Evolutionary conservation across 1,140 invertebrate species (phyloP).

Genomic region (Musca domestica): DNA sequence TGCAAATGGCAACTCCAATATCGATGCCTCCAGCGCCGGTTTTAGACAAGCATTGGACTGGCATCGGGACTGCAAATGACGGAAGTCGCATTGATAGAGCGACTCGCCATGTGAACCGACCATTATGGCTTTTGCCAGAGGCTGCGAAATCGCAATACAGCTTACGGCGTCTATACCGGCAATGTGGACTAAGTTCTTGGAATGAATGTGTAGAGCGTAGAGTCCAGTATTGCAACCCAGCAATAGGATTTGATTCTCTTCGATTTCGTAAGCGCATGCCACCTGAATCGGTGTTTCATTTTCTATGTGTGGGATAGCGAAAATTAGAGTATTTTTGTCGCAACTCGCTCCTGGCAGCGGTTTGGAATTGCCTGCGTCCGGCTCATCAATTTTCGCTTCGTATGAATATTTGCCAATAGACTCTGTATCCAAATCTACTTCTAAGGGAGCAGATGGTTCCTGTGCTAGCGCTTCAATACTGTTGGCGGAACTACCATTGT

Average conservation of each 20-base stretch:
- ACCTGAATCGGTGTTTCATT: slow-evolving; percentile 34
- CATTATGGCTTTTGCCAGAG: slow-evolving; percentile 64
- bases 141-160: slow-evolving; percentile 61
- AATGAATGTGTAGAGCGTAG: slow-evolving; percentile 43
- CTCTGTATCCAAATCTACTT: slow-evolving; percentile 24
- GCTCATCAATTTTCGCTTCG: slow-evolving; percentile 26
- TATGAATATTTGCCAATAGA: slow-evolving; percentile 31
- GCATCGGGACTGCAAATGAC: slow-evolving; percentile 63
- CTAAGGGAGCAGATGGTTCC: slow-evolving; percentile 19
- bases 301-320: slow-evolving; percentile 20
- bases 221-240: slow-evolving; percentile 48
- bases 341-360: slow-evolving; percentile 28
- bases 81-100: slow-evolving; percentile 64
- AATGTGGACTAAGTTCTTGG: slow-evolving; percentile 58
- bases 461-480: background rate
- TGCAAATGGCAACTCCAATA: slow-evolving; percentile 53
- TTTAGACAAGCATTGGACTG: slow-evolving; percentile 61
- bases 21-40: slow-evolving; percentile 61
- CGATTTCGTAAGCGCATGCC: slow-evolving; percentile 46
- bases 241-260: slow-evolving; percentile 41
- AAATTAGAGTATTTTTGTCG: slow-evolving; percentile 37
- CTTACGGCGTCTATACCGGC: slow-evolving; percentile 65
- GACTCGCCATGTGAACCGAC: slow-evolving; percentile 66
- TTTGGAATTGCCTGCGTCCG: background rate
- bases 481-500: background rate